phyloP scores from a whole-genome alignment of 2,113 vertebrate species.

The Misgurnus mizolepis region DNA sequence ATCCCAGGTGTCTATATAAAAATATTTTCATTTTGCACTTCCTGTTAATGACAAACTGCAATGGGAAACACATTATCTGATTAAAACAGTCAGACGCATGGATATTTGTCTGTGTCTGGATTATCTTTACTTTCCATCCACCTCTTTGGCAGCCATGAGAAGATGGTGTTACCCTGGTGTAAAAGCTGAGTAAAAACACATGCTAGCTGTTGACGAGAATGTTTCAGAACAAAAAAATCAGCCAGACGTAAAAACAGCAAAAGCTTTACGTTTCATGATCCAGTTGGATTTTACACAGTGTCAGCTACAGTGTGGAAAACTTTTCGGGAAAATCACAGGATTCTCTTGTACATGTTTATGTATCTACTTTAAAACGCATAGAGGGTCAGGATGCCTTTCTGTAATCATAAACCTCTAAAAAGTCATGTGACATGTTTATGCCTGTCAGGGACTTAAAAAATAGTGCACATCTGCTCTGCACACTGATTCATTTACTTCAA shows the following conservation, averaged over 20 bases:
- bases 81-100: neutral
- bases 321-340: too few relatives aligned
- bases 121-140: conserved; percentile 36
- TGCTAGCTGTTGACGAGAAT: conserved; percentile 28
- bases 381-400: too few relatives aligned
- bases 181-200: conserved; percentile 37
- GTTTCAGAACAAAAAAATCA: conserved; percentile 10
- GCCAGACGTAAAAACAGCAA: neutral
- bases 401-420: neutral
- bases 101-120: conserved; percentile 4
- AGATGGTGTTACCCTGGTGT: conserved; percentile 23
- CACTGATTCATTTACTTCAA: too few relatives aligned
- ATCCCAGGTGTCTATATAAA: conserved; percentile 19
- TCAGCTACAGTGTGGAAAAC: neutral
- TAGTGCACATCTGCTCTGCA: too few relatives aligned
- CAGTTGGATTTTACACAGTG: neutral
- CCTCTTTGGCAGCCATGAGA: neutral
- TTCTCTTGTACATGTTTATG: neutral
- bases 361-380: neutral
- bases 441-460: too few relatives aligned
- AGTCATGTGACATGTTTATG: too few relatives aligned
- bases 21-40: neutral
- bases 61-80: neutral
- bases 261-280: neutral
- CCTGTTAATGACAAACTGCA: neutral